phyloP scores from a whole-genome alignment of 1,140 invertebrate species.

The Hypothenemus hampei region DNA sequence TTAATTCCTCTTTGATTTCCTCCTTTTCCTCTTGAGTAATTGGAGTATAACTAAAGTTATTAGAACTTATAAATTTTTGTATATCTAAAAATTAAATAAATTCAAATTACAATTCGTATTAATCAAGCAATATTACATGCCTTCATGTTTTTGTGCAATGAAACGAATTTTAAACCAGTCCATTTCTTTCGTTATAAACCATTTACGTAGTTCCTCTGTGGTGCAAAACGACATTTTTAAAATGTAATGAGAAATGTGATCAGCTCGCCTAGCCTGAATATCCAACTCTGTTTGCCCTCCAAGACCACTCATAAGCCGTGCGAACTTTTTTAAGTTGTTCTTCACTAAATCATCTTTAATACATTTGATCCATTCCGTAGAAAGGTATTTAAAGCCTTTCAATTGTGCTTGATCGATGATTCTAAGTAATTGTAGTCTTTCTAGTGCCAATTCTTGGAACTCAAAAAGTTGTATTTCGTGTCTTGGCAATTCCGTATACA shows the following conservation, averaged over 20 bases:
- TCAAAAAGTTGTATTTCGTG: constrained; percentile 71
- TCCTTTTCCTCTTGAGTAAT: constrained; percentile 66
- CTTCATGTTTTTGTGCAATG: constrained; percentile 55
- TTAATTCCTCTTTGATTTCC: constrained; percentile 37
- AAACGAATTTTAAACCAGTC: constrained; percentile 89
- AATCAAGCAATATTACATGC: constrained; percentile 38
- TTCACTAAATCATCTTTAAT: constrained; percentile 65
- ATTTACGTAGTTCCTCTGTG: constrained; percentile 77
- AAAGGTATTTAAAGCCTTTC: constrained; percentile 57
- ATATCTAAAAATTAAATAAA: constrained; percentile 37
- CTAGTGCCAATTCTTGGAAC: constrained; percentile 82
- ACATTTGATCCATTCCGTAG: constrained; percentile 68
- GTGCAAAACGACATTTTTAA: constrained; percentile 85
- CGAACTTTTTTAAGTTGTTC: constrained; percentile 60
- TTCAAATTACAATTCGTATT: background rate
- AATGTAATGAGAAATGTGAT: constrained; percentile 92
- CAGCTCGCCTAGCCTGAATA: constrained; percentile 62
- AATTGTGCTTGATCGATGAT: constrained; percentile 64
- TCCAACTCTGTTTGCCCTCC: constrained; percentile 51
- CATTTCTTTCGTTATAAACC: constrained; percentile 86
- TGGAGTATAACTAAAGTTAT: constrained; percentile 52
- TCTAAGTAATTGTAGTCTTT: constrained; percentile 75
- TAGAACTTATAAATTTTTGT: constrained; percentile 65
- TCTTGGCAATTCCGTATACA: constrained; percentile 76
- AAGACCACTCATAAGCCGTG: constrained; percentile 29